These are phyloP conservation scores for Sclerurus mexicanus DNA, from an alignment of 2,113 vertebrate species.

Conservation along the genomic window DNA sequence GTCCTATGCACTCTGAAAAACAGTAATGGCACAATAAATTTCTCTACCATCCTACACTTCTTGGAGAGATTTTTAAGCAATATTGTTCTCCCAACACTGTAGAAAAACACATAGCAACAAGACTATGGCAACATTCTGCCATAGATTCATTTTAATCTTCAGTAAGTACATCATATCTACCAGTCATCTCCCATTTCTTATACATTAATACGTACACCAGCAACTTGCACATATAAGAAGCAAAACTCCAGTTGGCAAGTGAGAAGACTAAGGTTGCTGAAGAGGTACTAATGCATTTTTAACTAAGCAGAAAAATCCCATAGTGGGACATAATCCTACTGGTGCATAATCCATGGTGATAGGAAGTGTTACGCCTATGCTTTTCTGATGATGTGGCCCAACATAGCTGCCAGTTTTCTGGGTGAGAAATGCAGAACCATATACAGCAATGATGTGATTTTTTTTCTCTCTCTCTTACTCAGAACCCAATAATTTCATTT, in stretches of 20 bases:
- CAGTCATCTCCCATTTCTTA: not conserved
- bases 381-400: not conserved
- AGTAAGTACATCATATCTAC: not conserved
- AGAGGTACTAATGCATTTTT: not conserved
- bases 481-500: not conserved
- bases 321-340: not conserved
- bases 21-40: conserved; percentile 11
- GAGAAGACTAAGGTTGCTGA: not conserved
- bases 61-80: not conserved
- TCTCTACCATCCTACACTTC: not conserved
- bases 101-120: not conserved
- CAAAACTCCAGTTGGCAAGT: not conserved
- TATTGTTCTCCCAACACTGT: not conserved
- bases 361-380: not conserved
- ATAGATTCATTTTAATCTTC: not conserved
- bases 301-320: not conserved
- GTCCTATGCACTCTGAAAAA: conserved; percentile 34
- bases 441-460: not conserved
- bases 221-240: not conserved
- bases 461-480: not conserved
- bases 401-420: not conserved
- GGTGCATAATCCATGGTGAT: not conserved
- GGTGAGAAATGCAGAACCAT: not conserved
- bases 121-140: not conserved
- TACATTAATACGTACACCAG: not conserved